phyloP scores from a whole-genome alignment of 2,113 vertebrate genomes.

The Glareola pratincola region DNA sequence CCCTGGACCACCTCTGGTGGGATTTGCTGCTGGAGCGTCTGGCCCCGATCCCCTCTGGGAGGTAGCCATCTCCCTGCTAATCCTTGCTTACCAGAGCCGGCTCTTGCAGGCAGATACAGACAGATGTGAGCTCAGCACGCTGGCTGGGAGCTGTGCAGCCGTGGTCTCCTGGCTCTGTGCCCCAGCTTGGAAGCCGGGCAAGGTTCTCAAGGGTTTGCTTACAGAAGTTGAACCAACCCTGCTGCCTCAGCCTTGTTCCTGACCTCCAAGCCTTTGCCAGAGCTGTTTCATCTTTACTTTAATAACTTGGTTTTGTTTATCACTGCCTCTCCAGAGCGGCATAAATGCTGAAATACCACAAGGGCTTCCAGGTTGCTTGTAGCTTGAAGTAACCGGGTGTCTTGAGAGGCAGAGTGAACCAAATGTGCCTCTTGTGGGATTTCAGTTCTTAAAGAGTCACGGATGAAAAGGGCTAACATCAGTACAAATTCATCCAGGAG shows the following conservation, averaged over 20 bases:
- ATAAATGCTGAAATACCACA: not conserved
- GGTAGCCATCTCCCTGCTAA: not conserved
- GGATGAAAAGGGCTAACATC: constrained; percentile 31
- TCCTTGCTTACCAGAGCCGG: not conserved
- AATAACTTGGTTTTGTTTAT: constrained; percentile 1
- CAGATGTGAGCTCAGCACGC: not conserved
- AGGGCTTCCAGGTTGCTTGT: not conserved
- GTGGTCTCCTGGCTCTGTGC: not conserved
- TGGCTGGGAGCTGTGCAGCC: not conserved
- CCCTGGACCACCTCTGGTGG: not conserved
- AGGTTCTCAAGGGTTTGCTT: not conserved
- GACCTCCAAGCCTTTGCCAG: not conserved
- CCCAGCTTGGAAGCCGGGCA: not conserved
- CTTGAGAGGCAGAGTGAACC: not conserved
- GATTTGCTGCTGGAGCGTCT: not conserved
- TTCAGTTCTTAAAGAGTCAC: not conserved
- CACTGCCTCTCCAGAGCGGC: not conserved
- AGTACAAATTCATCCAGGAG: constrained; percentile 21
- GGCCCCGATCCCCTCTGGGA: not conserved
- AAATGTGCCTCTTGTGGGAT: not conserved
- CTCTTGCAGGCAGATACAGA: not conserved
- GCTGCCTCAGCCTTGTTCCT: not conserved
- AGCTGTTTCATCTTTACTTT: not conserved
- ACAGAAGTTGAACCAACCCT: not conserved
- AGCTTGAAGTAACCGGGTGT: not conserved